Conservation (phyloP, 2,113 vertebrate species). For the Excalfactoria chinensis region DNA sequence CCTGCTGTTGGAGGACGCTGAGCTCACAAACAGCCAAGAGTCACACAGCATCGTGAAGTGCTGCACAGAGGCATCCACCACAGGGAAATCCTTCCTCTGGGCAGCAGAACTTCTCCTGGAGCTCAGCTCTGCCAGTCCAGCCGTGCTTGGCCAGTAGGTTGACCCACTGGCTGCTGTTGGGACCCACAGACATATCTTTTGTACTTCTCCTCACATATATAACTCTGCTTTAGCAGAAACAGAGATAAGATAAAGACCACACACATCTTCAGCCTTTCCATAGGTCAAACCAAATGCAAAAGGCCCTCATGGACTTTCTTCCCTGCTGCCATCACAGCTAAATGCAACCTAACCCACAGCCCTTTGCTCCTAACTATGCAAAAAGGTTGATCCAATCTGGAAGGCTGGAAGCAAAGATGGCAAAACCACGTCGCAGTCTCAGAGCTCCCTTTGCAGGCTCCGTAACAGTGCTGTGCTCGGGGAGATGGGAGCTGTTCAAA, state of each 20-base stretch:
- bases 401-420: not conserved
- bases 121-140: not conserved
- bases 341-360: not conserved
- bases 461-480: not conserved
- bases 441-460: not conserved
- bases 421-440: accelerated
- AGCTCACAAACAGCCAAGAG: accelerated
- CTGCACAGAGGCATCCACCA: not conserved
- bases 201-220: not conserved
- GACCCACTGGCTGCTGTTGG: not conserved
- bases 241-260: not conserved
- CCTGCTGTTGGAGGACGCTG: not conserved
- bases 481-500: conserved; percentile 66
- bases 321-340: not conserved
- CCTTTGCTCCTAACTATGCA: accelerated
- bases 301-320: not conserved
- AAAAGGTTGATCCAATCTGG: not conserved
- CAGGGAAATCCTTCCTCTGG: accelerated
- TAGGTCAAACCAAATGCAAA: not conserved
- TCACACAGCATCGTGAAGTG: accelerated
- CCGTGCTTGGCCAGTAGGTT: not conserved
- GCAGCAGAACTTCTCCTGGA: not conserved
- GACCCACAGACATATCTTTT: not conserved
- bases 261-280: not conserved
- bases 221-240: not conserved